Conservation (phyloP, 2,888 invertebrate species). For the Petrolisthes manimaculis region DNA sequence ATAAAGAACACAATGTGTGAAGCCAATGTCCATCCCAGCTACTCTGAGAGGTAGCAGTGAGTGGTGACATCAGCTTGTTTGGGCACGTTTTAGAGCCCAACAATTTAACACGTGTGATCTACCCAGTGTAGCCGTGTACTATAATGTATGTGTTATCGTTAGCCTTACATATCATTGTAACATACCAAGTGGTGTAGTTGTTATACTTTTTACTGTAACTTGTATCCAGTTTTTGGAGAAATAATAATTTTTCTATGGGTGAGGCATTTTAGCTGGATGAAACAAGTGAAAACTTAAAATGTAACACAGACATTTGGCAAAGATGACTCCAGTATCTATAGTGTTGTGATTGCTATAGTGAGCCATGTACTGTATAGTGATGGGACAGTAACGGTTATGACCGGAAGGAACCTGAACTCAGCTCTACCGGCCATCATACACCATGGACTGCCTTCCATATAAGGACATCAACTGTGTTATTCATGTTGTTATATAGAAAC, state of each 20-base stretch:
- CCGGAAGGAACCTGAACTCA: background rate
- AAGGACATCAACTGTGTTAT: conserved; percentile 41
- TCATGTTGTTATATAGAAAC: conserved; percentile 8
- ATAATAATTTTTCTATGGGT: conserved; percentile 17
- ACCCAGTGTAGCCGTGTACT: conserved; percentile 38
- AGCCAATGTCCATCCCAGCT: conserved; percentile 29
- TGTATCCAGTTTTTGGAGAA: conserved; percentile 45
- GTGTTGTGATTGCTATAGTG: conserved; percentile 46
- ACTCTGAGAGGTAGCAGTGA: conserved; percentile 40
- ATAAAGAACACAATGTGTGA: background rate
- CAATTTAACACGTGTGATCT: conserved; percentile 25
- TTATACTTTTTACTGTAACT: conserved; percentile 51
- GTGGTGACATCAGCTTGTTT: conserved; percentile 24
- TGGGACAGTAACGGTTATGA: conserved; percentile 29
- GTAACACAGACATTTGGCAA: conserved; percentile 26
- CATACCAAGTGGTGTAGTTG: conserved; percentile 59
- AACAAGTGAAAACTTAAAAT: conserved; percentile 28
- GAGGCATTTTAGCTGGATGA: conserved; percentile 18
- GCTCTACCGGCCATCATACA: conserved; percentile 4
- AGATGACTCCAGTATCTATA: conserved; percentile 32
- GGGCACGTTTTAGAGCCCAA: conserved; percentile 58
- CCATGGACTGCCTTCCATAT: conserved; percentile 24
- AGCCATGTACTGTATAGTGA: conserved; percentile 46
- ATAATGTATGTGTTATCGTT: conserved; percentile 52
- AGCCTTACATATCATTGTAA: conserved; percentile 59